Evolutionary conservation across 2,797 vertebrate genomes (phyloP).

Genomic region (Xiphophorus birchmanni): DNA sequence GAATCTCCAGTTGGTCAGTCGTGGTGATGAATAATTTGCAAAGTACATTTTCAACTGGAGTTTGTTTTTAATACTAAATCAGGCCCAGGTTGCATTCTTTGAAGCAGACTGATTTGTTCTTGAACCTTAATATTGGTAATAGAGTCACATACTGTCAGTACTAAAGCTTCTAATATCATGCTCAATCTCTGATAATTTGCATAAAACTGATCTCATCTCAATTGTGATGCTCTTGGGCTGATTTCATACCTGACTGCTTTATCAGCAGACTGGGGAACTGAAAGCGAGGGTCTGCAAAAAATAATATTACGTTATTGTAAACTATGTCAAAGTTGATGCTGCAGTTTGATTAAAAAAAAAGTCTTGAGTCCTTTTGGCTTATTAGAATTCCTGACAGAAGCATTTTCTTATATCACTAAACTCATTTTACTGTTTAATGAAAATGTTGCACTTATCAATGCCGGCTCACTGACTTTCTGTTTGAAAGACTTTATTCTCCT

Average conservation of each 20-base stretch:
- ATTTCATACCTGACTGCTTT: slow-evolving; percentile 16
- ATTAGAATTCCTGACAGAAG: slow-evolving; percentile 44
- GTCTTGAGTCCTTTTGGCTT: slow-evolving; percentile 12
- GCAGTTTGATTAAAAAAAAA: slow-evolving; percentile 20
- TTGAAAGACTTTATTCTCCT: slow-evolving; percentile 48
- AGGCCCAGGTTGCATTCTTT: not conserved
- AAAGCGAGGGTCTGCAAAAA: slow-evolving; percentile 5
- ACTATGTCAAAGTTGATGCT: slow-evolving; percentile 27
- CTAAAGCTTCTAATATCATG: not conserved
- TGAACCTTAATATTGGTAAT: slow-evolving; percentile 1
- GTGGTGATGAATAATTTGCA: not conserved
- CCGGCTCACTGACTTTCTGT: slow-evolving; percentile 51
- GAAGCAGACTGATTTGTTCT: not conserved
- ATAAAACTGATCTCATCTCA: slow-evolving; percentile 10
- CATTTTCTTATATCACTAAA: slow-evolving; percentile 22
- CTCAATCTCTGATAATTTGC: not conserved
- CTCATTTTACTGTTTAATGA: slow-evolving; percentile 48
- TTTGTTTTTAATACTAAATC: not conserved
- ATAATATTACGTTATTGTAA: slow-evolving; percentile 22
- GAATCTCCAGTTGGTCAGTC: not conserved
- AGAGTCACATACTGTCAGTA: slow-evolving; percentile 1
- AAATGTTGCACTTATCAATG: slow-evolving; percentile 41
- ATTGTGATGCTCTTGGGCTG: not conserved
- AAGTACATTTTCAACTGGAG: not conserved
- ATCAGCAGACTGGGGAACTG: slow-evolving; percentile 15